Evolutionary conservation across 2,113 vertebrate species (phyloP).

Genomic region (Empidonax alnorum): DNA sequence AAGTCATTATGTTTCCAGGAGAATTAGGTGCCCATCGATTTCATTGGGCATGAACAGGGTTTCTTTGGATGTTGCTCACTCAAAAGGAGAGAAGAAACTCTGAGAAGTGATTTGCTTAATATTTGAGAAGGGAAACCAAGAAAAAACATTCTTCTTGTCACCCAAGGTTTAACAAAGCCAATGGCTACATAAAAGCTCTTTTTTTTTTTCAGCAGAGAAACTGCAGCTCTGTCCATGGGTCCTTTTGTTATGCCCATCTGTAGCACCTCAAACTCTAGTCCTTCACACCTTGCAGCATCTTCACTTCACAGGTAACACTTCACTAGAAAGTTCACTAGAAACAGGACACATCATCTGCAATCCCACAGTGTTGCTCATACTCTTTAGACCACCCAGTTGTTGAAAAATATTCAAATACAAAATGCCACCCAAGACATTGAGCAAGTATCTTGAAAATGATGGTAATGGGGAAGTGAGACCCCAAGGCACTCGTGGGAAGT

Average conservation of each 20-base stretch:
- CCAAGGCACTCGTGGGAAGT: not conserved
- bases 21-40: not conserved
- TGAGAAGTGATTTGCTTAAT: not conserved
- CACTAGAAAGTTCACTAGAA: not conserved
- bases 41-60: not conserved
- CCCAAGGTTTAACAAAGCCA: not conserved
- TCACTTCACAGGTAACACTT: not conserved
- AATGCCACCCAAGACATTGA: not conserved
- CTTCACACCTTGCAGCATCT: not conserved
- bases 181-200: not conserved
- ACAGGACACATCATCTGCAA: not conserved
- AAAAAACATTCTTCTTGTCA: not conserved
- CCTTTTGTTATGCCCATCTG: not conserved
- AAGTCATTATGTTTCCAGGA: not conserved
- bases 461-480: not conserved
- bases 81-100: not conserved
- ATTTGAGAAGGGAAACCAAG: not conserved
- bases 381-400: not conserved
- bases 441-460: fast-evolving
- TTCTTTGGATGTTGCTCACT: not conserved
- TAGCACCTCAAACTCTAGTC: not conserved
- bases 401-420: not conserved
- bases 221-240: not conserved
- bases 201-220: fast-evolving
- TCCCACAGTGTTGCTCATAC: not conserved